Conservation (phyloP, 1,140 invertebrate genomes). For the Proctacanthus coquilletti region DNA sequence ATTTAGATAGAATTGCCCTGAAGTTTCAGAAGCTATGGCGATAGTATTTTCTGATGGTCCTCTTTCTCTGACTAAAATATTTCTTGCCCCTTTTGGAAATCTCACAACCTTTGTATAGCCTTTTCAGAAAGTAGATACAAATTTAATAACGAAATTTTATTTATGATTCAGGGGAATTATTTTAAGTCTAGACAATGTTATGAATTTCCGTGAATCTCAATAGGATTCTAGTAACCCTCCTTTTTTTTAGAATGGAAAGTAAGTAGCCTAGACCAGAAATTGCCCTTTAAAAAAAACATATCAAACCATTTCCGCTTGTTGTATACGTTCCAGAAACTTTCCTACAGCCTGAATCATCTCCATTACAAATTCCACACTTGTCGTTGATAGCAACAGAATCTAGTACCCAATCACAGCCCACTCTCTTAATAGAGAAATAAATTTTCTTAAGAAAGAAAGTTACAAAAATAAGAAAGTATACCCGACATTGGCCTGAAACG, state of each 20-base stretch:
- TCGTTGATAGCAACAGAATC: slow-evolving; percentile 49
- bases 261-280: too few species aligned
- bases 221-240: too few species aligned
- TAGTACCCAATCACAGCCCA: slow-evolving; percentile 50
- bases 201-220: too few species aligned
- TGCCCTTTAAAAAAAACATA: too few species aligned
- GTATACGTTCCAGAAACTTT: slow-evolving; percentile 19
- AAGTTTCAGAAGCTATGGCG: slow-evolving; percentile 23
- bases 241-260: too few species aligned
- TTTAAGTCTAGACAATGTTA: too few species aligned
- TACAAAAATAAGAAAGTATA: slow-evolving; percentile 3
- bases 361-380: slow-evolving; percentile 51
- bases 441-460: slow-evolving; percentile 3
- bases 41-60: slow-evolving; percentile 25
- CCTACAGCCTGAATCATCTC: slow-evolving; percentile 46
- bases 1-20: slow-evolving; percentile 33
- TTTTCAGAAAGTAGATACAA: slow-evolving; percentile 7
- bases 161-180: too few species aligned
- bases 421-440: slow-evolving; percentile 29
- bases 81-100: slow-evolving; percentile 31
- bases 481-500: slow-evolving; percentile 14
- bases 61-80: slow-evolving; percentile 27
- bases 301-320: background rate
- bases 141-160: too few species aligned
- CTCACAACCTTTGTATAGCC: slow-evolving; percentile 30